Conservation (phyloP, 2,797 vertebrate species). For the Discoglossus pictus region DNA sequence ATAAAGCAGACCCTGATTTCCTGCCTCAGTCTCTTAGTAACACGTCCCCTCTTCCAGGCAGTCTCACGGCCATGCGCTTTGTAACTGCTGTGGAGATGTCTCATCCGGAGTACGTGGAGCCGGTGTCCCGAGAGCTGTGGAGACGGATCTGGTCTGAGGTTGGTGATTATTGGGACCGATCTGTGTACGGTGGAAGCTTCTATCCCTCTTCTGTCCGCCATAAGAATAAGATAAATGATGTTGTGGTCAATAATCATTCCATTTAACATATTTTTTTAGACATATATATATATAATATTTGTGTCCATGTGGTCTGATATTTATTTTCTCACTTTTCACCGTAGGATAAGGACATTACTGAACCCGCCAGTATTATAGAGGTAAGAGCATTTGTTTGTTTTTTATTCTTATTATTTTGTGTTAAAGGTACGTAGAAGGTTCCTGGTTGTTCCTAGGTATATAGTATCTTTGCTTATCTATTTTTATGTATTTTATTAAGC, state of each 20-base stretch:
- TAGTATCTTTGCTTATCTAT: no score
- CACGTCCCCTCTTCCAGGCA: constrained; percentile 62
- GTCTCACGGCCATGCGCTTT: constrained; percentile 85
- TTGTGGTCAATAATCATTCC: background rate
- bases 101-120: constrained; percentile 71
- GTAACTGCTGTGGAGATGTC: constrained; percentile 73
- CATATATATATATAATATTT: no score
- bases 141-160: constrained; percentile 81
- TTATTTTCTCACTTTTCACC: constrained; percentile 14
- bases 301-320: background rate
- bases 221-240: no score
- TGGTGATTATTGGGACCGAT: no score
- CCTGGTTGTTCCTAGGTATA: no score
- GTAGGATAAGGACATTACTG: constrained; percentile 81
- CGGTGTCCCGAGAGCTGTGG: constrained; percentile 90
- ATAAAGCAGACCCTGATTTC: no score
- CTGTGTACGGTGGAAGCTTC: no score
- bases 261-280: no score
- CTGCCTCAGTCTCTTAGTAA: background rate
- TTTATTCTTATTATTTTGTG: no score
- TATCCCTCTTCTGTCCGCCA: no score
- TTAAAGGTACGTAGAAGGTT: no score
- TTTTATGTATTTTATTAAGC: no score
- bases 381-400: constrained; percentile 70
- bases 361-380: constrained; percentile 65